phyloP scores from a whole-genome alignment of 2,888 invertebrate species.

The Drosophila flavopinicola region DNA sequence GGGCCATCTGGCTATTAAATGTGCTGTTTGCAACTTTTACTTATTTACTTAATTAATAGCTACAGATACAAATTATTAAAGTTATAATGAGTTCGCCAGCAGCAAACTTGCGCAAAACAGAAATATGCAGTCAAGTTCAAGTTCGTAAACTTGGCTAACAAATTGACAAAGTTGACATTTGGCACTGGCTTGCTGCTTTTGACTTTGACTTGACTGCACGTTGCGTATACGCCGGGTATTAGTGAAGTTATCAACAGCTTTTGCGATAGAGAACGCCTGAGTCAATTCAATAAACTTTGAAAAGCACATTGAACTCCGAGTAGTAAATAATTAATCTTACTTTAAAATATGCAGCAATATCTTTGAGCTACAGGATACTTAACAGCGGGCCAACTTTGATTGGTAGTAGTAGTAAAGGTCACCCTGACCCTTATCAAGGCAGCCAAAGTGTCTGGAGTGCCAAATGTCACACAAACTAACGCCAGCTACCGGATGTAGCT shows the following conservation, averaged over 20 bases:
- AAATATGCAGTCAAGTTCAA: slow-evolving; percentile 27
- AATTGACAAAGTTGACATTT: slow-evolving; percentile 40
- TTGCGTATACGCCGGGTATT: too few species aligned
- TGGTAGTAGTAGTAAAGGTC: too few species aligned
- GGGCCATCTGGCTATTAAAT: slow-evolving; percentile 13
- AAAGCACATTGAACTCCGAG: too few species aligned
- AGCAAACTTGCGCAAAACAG: not conserved
- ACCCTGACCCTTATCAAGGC: slow-evolving; percentile 37
- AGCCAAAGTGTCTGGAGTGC: slow-evolving; percentile 11
- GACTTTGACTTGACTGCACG: too few species aligned
- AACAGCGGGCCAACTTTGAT: not conserved
- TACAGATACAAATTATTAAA: slow-evolving; percentile 47
- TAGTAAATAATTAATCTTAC: not conserved
- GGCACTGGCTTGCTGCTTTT: too few species aligned
- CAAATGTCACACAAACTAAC: slow-evolving; percentile 28
- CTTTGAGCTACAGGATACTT: not conserved
- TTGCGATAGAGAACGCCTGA: too few species aligned
- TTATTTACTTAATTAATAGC: slow-evolving; percentile 59
- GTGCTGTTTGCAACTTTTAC: slow-evolving; percentile 11
- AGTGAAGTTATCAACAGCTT: too few species aligned
- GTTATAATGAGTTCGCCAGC: slow-evolving; percentile 53
- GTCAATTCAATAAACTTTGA: too few species aligned
- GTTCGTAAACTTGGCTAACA: slow-evolving; percentile 33
- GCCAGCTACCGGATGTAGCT: slow-evolving; percentile 6
- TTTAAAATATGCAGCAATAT: too few species aligned